A percentile compares a stretch with the other conserved stretches of the same genome.
Evolutionary conservation across 1,140 invertebrate genomes (phyloP).

Genomic region (Plutomurus gul): DNA sequence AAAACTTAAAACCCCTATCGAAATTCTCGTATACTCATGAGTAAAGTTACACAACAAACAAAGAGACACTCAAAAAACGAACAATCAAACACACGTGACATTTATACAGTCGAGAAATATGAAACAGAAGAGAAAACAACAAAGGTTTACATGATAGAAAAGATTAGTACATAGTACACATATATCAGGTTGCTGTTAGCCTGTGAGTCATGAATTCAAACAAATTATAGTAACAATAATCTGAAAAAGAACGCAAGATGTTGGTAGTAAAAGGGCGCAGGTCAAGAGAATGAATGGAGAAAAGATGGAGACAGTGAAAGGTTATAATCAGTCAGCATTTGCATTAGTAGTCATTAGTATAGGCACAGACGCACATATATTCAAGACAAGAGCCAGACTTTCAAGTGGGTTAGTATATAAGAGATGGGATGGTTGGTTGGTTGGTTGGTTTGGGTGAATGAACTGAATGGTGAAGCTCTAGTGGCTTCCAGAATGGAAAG

Average conservation of each 20-base stretch:
- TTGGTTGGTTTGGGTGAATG: not conserved
- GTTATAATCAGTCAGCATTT: not conserved
- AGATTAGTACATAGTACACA: too few relatives aligned
- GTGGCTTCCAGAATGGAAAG: constrained; percentile 2
- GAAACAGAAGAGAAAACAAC: not conserved
- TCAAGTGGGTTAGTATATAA: too few relatives aligned
- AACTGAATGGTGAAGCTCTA: constrained; percentile 15
- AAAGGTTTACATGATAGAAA: too few relatives aligned
- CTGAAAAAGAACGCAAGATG: too few relatives aligned
- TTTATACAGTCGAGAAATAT: not conserved
- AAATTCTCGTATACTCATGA: not conserved
- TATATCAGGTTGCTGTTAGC: too few relatives aligned
- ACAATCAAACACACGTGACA: not conserved
- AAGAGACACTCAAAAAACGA: not conserved
- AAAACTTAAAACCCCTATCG: constrained; percentile 19
- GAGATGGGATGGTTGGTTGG: too few relatives aligned
- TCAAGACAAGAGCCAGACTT: constrained; percentile 14
- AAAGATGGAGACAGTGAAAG: not conserved
- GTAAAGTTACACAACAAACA: constrained; percentile 5
- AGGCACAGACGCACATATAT: constrained; percentile 14
- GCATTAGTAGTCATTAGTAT: not conserved
- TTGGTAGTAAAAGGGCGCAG: too few relatives aligned
- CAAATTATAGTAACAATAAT: too few relatives aligned
- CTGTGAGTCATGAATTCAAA: too few relatives aligned
- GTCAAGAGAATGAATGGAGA: not conserved